These are phyloP conservation scores for Motacilla tschutschensis DNA, from an alignment of 2,113 vertebrate genomes.

Conservation along the genomic window DNA sequence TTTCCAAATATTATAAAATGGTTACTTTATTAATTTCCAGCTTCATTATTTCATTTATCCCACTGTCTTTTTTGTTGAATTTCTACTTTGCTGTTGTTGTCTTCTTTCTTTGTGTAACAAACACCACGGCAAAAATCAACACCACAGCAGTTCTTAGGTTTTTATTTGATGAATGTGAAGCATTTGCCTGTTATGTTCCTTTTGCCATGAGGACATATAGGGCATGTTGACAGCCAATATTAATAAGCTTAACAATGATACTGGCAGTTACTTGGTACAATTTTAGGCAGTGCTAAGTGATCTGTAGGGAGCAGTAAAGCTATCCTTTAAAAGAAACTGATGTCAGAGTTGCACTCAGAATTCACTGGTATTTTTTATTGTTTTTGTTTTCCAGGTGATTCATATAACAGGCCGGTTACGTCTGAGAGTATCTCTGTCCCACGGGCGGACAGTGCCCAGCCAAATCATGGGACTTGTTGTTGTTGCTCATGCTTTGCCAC, in stretches of 20 bases:
- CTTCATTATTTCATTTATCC: neutral
- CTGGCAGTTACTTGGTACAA: constrained; percentile 15
- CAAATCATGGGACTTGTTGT: constrained; percentile 98
- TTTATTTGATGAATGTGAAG: constrained; percentile 35
- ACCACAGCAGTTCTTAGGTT: neutral
- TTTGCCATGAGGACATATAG: constrained; percentile 35
- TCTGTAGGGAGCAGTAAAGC: neutral
- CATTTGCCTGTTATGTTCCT: constrained; percentile 33
- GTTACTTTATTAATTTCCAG: neutral
- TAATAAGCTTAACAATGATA: constrained; percentile 41
- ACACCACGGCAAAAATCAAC: neutral
- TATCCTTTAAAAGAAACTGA: constrained; percentile 35
- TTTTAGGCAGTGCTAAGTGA: constrained; percentile 9
- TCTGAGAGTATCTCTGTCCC: constrained; percentile 90
- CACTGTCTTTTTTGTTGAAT: neutral
- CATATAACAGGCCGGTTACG: constrained; percentile 94
- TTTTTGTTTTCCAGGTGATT: constrained; percentile 86
- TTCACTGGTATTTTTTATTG: constrained; percentile 53
- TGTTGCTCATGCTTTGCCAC: constrained; percentile 93
- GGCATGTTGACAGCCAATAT: constrained; percentile 20
- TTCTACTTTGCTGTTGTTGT: neutral
- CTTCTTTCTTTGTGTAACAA: neutral
- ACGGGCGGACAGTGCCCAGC: constrained; percentile 88
- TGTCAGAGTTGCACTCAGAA: constrained; percentile 15
- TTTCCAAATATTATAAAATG: neutral